Percentiles rank a stretch among this genome's conserved stretches.
Conservation (phyloP, 2,888 invertebrate species). For the Anthoptus insignis region DNA sequence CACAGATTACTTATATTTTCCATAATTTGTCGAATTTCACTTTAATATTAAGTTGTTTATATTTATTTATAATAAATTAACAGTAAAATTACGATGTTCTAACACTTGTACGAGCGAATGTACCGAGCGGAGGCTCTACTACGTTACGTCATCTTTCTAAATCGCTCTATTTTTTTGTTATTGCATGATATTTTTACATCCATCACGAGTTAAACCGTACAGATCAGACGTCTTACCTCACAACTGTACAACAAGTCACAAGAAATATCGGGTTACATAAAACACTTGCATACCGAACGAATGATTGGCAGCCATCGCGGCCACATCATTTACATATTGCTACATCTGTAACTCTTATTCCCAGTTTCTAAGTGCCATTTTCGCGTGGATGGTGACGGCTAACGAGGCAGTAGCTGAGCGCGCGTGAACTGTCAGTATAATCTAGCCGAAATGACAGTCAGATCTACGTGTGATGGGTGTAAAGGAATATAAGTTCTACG, state of each 20-base stretch:
- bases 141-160: slow-evolving; percentile 3
- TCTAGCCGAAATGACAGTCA: slow-evolving; percentile 49
- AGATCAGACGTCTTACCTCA: slow-evolving; percentile 32
- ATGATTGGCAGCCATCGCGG: slow-evolving; percentile 53
- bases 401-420: slow-evolving; percentile 65
- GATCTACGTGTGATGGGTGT: slow-evolving; percentile 37
- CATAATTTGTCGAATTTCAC: too few relatives aligned
- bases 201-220: slow-evolving; percentile 24
- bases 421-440: slow-evolving; percentile 77
- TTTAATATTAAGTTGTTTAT: too few relatives aligned
- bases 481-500: slow-evolving; percentile 43
- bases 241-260: slow-evolving; percentile 33
- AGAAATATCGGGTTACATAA: slow-evolving; percentile 48
- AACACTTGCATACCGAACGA: slow-evolving; percentile 46
- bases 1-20: too few relatives aligned
- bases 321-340: slow-evolving; percentile 33
- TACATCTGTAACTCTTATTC: slow-evolving; percentile 19
- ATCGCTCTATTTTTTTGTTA: slow-evolving; percentile 16
- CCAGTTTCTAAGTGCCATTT: slow-evolving; percentile 29
- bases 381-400: slow-evolving; percentile 15
- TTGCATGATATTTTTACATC: slow-evolving; percentile 37
- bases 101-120: neutral
- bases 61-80: too few relatives aligned
- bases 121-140: neutral
- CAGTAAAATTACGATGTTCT: too few relatives aligned